These are phyloP conservation scores for Cariama cristata DNA, from an alignment of 2,113 vertebrate genomes.

Conservation along the genomic window DNA sequence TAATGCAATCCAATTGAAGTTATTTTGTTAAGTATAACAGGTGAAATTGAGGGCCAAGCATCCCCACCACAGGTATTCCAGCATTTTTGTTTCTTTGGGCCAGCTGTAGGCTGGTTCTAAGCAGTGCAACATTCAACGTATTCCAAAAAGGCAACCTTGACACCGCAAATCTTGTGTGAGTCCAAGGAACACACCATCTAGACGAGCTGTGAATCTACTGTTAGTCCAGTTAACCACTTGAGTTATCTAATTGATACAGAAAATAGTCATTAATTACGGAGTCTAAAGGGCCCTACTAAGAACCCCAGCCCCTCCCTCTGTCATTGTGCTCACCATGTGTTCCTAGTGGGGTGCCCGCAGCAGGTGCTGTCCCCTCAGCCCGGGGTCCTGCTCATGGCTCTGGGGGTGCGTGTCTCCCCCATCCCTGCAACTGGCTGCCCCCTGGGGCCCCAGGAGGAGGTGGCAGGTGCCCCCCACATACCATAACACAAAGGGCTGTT, in stretches of 20 bases:
- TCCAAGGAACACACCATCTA: background rate
- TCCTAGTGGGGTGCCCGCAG: accelerated
- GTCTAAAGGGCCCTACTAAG: background rate
- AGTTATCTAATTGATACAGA: background rate
- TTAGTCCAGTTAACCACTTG: background rate
- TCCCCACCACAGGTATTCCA: background rate
- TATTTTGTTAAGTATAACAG: background rate
- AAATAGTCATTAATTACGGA: background rate
- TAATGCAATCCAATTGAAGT: background rate
- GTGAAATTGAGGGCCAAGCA: background rate
- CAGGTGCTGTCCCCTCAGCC: accelerated
- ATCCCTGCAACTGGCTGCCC: accelerated
- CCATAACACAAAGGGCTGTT: background rate
- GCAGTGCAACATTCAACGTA: background rate
- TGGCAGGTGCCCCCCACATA: background rate
- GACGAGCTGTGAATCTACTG: background rate
- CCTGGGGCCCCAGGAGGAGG: background rate
- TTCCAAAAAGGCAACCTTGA: background rate
- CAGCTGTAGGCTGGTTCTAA: background rate
- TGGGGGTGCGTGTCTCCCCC: accelerated
- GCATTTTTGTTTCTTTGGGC: background rate
- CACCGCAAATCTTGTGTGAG: background rate
- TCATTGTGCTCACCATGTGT: background rate
- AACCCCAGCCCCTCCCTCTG: accelerated
- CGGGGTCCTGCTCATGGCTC: background rate